Evolutionary conservation across 2,888 invertebrate genomes (phyloP), one percentile per base, ranked within the genome.

Genomic region (Lottia scabra): DNA sequence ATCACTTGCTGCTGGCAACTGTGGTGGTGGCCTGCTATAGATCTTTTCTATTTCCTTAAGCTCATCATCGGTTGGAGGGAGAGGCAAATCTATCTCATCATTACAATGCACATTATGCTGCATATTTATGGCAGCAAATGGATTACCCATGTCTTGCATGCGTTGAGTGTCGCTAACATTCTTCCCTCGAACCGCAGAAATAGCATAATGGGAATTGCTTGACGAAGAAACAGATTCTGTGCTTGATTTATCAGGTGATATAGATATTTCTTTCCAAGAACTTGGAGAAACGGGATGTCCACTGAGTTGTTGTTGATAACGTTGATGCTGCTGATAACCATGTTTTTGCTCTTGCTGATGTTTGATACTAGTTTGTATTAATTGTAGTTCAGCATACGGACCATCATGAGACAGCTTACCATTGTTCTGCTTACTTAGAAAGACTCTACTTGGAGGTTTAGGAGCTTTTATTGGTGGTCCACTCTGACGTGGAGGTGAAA

Each of bases 61-160:
- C 71, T 87, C 86, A 26, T 82, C 85, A 38, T 76, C 83, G n/a
- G 85, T 82, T 2, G 86, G 86, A 27, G 86, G 86, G 10, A 84
- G 82, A 0, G 86, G 86, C n/a, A 87, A 77, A 68, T 85, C 85
- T 8, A 80, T 76, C n/a, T 68, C 75, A 6, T 64, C 67, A 16
- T 69, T 73, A 63, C 65, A n/a, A 27, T 64, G 74, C 30, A 78
- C 77, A 46, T 77, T 76, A 12, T 76, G 76, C 68, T 82, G 81
- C 71, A 75, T 78, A 72, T 80, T 81, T 64, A 81, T 75, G 26
- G 81, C 77, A 63, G 82, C 79, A 74, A 84, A 84, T 69, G 82
- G 83, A 30, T 80, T 79, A 76, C 83, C 82, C 23, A 83, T 73
- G 75, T 79, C 83, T 67, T 83, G 81, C 23, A 83, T 76, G 12